These are phyloP conservation scores for Helleia helle DNA, from an alignment of 2,888 invertebrate species.

Conservation along the genomic window DNA sequence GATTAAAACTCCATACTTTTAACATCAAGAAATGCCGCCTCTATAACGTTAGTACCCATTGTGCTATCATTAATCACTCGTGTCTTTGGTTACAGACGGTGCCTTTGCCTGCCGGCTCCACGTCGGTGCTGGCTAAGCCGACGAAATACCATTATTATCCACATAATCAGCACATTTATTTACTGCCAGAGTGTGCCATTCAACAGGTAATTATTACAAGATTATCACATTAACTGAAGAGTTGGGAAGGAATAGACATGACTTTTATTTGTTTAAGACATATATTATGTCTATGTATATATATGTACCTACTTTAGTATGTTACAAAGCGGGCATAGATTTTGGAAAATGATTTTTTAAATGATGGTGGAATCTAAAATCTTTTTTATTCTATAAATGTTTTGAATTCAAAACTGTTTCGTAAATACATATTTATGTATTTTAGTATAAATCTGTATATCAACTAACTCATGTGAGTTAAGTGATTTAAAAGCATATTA, in stretches of 20 bases:
- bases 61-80: neutral
- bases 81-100: slow-evolving; percentile 75
- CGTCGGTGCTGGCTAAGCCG: slow-evolving; percentile 85
- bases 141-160: slow-evolving; percentile 96
- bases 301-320: too few species aligned
- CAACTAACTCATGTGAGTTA: too few species aligned
- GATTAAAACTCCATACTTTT: slow-evolving; percentile 6
- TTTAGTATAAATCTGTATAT: too few species aligned
- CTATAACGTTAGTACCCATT: slow-evolving; percentile 17
- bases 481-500: too few species aligned
- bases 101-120: slow-evolving; percentile 78
- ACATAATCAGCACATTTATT: slow-evolving; percentile 93
- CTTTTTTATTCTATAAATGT: too few species aligned
- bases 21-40: slow-evolving; percentile 15
- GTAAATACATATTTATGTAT: too few species aligned
- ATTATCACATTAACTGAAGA: neutral
- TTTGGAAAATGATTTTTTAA: too few species aligned
- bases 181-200: slow-evolving; percentile 94
- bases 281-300: too few species aligned
- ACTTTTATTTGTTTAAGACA: neutral
- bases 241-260: too few species aligned
- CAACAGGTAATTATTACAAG: slow-evolving; percentile 79
- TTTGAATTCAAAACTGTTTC: too few species aligned
- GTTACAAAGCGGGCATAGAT: too few species aligned
- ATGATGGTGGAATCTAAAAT: too few species aligned